A percentile compares a stretch with the other conserved stretches of the same genome.
Conservation (phyloP, 2,888 invertebrate genomes). For the Maniola hyperantus region DNA sequence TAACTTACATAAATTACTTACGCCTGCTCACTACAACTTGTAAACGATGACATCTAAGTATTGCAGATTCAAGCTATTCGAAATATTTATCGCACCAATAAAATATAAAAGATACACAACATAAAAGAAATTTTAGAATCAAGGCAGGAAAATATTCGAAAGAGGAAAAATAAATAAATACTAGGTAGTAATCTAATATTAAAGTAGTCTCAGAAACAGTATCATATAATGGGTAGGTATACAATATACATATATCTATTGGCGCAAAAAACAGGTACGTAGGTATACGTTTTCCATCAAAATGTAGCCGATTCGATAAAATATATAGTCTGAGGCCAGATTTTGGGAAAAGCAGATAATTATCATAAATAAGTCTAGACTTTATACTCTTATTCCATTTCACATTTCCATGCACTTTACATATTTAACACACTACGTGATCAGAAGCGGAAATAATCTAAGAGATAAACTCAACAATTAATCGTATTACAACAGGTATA, state of each 20-base stretch:
- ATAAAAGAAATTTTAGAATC: conserved; percentile 29
- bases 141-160: conserved; percentile 38
- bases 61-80: conserved; percentile 57
- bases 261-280: conserved; percentile 77
- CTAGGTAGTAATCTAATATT: conserved; percentile 27
- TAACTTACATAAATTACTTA: conserved; percentile 45
- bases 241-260: conserved; percentile 67
- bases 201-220: conserved; percentile 31
- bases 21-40: conserved; percentile 31
- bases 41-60: conserved; percentile 44
- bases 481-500: conserved; percentile 50
- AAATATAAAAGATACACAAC: conserved; percentile 41
- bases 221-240: conserved; percentile 25
- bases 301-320: conserved; percentile 58
- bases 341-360: conserved; percentile 61
- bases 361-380: conserved; percentile 54
- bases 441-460: conserved; percentile 60
- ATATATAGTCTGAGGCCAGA: conserved; percentile 56
- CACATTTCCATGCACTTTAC: conserved; percentile 50
- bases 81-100: conserved; percentile 66
- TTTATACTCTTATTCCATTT: conserved; percentile 57
- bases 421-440: conserved; percentile 37
- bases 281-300: conserved; percentile 58
- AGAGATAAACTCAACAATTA: conserved; percentile 57
- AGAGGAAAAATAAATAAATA: conserved; percentile 39